Percentiles rank a stretch among this genome's conserved stretches.
Evolutionary conservation across 2,113 vertebrate species (phyloP).

Genomic region (Castor canadensis): DNA sequence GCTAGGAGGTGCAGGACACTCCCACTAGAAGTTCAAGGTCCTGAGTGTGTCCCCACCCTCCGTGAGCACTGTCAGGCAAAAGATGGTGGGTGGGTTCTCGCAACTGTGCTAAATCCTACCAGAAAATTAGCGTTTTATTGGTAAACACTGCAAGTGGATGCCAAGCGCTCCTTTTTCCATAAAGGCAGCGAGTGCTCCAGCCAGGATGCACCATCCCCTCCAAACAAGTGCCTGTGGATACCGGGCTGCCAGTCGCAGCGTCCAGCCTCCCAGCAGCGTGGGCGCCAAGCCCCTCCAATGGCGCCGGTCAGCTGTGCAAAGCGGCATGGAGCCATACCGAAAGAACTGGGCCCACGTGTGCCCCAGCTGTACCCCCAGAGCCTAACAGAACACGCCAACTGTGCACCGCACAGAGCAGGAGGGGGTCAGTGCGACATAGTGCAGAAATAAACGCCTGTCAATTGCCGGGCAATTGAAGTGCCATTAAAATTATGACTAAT

Average conservation of each 20-base stretch:
- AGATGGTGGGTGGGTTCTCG: not conserved
- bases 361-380: constrained; percentile 49
- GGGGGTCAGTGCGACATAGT: constrained; percentile 18
- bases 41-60: not conserved
- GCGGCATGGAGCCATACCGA: not conserved
- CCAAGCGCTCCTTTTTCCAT: not conserved
- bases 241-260: not conserved
- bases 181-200: fast-evolving
- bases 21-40: not conserved
- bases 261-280: not conserved
- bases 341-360: constrained; percentile 12
- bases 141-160: fast-evolving
- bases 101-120: not conserved
- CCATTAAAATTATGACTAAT: constrained; percentile 77
- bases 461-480: constrained; percentile 74
- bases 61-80: not conserved
- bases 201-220: fast-evolving
- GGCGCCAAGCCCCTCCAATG: not conserved
- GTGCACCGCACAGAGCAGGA: constrained; percentile 57
- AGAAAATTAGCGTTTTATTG: not conserved
- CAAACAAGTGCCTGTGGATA: not conserved
- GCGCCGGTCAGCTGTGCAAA: constrained; percentile 29
- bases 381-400: not conserved
- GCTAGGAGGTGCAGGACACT: not conserved
- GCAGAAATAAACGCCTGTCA: constrained; percentile 62